Conservation (phyloP, 1,140 invertebrate genomes). For the Pectinophora gossypiella region DNA sequence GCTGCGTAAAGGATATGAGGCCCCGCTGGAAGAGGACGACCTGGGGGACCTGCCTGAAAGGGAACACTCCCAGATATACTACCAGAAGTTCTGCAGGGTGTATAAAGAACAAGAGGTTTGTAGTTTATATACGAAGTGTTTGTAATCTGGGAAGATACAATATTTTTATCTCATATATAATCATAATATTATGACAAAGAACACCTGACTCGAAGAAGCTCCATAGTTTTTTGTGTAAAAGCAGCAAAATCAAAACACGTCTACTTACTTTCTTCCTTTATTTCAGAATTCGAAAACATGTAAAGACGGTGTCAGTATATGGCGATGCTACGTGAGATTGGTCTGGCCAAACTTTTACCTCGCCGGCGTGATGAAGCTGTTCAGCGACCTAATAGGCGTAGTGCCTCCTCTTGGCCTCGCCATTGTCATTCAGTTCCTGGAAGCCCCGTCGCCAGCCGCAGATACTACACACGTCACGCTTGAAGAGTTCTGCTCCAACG, state of each 20-base stretch:
- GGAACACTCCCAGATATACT: conserved; percentile 75
- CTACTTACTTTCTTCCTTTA: conserved; percentile 1
- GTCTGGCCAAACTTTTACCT: conserved; percentile 84
- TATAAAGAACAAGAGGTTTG: conserved; percentile 72
- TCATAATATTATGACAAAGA: too few relatives aligned
- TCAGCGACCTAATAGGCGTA: conserved; percentile 86
- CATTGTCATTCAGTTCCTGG: conserved; percentile 82
- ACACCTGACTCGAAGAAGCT: too few relatives aligned
- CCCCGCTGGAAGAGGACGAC: conserved; percentile 81
- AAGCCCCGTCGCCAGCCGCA: conserved; percentile 29
- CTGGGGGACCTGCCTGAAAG: conserved; percentile 82
- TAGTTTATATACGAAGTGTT: neutral
- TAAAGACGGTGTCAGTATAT: conserved; percentile 45
- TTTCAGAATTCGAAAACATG: conserved; percentile 39
- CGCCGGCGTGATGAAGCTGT: conserved; percentile 84
- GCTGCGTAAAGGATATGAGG: conserved; percentile 79
- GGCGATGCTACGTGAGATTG: conserved; percentile 81
- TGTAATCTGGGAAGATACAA: too few relatives aligned
- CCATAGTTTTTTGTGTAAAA: too few relatives aligned
- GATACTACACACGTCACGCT: conserved; percentile 37
- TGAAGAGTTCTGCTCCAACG: conserved; percentile 82
- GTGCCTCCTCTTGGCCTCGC: conserved; percentile 87
- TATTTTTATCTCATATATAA: too few relatives aligned
- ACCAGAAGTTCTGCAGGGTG: conserved; percentile 73
- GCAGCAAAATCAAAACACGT: too few relatives aligned